Base-by-base conservation (phyloP, 2,888 invertebrate species). In the Cabera pusaria region DNA sequence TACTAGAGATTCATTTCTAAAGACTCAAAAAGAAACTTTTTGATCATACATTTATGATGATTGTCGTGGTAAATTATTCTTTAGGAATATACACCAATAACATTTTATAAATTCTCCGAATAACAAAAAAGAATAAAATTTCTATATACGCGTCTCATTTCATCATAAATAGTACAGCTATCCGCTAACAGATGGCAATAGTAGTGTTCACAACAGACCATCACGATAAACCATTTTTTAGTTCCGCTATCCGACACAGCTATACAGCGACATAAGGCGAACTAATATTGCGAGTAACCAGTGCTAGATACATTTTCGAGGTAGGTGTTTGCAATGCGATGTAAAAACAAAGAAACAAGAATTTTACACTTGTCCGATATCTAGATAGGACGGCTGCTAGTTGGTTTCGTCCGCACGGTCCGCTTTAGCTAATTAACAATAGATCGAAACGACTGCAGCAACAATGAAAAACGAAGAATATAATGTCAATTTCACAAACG, bases 381-480 rank as follows among this genome's bases (percentile, higher is more conserved):
- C 47, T 42, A 44, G 52, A 59, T 54, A 49, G 46, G 42, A 25
- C 47, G 52, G 40, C 38, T 32, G 39, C 39, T 32, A 41, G 44
- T 42, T 41, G 65, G 64, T 61, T 62, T 73, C 70, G 67, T 67
- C 42, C 72, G 72, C 74, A 79, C 78, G 81, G 82, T 71, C 80
- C 84, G 85, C 80, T 86, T 82, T 78, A 86, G 79, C 85, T 87
- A 86, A 87, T 87, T 86, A 86, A 87, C 87, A 87, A 87, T 86
- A 87, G 86, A 86, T 83, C 79, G 80, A 80, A 78, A 75, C 76
- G 76, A 80, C 74, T 82, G 81, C 78, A 78, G 74, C 75, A 83
- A 86, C 87, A 87, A 87, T 87, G 87, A 84, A 87, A 86, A 85
- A 86, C 85, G 86, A 87, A 87, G 86, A 86, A 87, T 87, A 86